Conservation (phyloP, 2,113 vertebrate genomes). For the Bambusicola thoracicus region DNA sequence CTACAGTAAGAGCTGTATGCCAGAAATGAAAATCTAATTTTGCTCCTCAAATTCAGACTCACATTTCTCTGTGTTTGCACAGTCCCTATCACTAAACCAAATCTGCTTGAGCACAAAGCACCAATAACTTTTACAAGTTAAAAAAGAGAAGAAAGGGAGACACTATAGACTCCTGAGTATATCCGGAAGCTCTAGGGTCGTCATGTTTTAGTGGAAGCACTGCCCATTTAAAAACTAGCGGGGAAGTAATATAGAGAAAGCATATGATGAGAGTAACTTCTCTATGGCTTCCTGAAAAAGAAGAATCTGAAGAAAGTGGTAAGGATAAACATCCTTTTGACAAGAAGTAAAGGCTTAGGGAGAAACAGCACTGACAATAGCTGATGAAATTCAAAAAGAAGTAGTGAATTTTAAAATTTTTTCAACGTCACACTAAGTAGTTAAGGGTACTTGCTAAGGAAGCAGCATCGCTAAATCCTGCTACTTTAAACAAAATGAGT, state of each 20-base stretch:
- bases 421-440: background rate
- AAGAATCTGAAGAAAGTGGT: background rate
- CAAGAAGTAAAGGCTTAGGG: background rate
- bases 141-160: background rate
- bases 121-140: accelerated
- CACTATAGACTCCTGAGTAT: background rate
- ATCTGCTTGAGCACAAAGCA: background rate
- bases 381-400: background rate
- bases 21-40: background rate
- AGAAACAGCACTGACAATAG: background rate
- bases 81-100: background rate
- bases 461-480: background rate
- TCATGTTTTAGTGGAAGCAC: background rate
- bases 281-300: background rate
- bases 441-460: background rate
- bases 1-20: background rate
- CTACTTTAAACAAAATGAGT: background rate
- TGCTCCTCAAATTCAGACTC: background rate
- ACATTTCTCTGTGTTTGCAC: background rate
- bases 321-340: background rate
- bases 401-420: background rate
- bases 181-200: background rate
- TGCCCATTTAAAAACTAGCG: background rate
- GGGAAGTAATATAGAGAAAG: background rate
- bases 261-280: background rate